Base-by-base conservation (phyloP, 2,113 vertebrate species). In the Thryonomys swinderianus region DNA sequence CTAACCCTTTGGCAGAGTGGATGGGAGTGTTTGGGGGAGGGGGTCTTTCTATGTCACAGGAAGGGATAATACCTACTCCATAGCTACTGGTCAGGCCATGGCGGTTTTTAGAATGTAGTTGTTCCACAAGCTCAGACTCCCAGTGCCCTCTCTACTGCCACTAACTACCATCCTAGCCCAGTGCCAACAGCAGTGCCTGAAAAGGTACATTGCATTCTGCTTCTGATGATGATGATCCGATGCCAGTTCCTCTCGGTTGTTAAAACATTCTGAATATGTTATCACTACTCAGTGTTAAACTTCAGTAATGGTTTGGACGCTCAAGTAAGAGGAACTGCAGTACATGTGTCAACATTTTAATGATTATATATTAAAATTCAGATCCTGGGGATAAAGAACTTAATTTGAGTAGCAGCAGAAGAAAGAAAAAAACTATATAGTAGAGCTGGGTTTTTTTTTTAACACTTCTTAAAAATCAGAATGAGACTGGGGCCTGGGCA, bases 131-230 rank as follows among this genome's bases (percentile, higher is more conserved):
- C 34, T 85, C 48, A 30, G 20, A 37, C 6, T 48, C 13, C 2
- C 48, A 2, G 0, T 3, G 6, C 14, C 16, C 2, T 25, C 25
- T 34, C 42, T 7, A 10, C 0, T 5, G 10, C 17, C 12, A 8
- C 6, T 8, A 14, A 25, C 30, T 48, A n/a, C 25, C 42, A 4
- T 4, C 5, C 32, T 21, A 18, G 1, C 30, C 34, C 40, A 14
- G 2, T 2, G 20, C 37, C 34, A 73, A 11, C 4, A 53, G 37
- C 57, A n/a, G 27, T 13, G 4, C n/a, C 76, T 23, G 0, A 48
- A 61, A 25, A 27, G 30, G 20, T 5, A 5, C 16, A 4, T 16
- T 5, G 5, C 16, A 4, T 11, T 37, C 17, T 10, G 21, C 2
- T n/a, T 84, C n/a, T 34, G 13, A 37, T 37, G 73, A 14, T 74